These are phyloP conservation scores for Marasmarcha lunaedactyla DNA, from an alignment of 2,888 invertebrate species.

Conservation along the genomic window DNA sequence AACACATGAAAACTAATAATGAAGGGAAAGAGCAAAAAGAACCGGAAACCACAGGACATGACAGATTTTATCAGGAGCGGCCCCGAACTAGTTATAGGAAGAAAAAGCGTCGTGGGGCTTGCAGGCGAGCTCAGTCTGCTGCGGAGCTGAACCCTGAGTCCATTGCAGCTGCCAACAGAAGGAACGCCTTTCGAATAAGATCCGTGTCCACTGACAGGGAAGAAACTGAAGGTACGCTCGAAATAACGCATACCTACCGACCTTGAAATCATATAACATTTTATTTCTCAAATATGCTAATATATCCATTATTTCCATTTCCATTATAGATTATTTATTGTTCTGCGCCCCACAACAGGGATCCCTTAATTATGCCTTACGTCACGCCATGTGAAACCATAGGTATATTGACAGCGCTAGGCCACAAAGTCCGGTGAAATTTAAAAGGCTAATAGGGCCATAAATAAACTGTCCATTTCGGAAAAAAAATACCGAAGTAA, in stretches of 20 bases:
- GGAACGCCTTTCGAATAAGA: conserved; percentile 72
- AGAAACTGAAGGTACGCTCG: conserved; percentile 56
- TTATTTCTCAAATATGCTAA: neutral
- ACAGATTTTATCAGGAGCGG: conserved; percentile 81
- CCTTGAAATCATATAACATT: too few species aligned
- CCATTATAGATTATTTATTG: too few species aligned
- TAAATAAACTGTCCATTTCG: too few species aligned
- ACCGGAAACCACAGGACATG: conserved; percentile 81
- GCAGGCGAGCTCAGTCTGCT: conserved; percentile 76
- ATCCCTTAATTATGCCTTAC: too few species aligned
- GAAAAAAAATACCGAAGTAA: too few species aligned
- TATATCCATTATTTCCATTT: conserved; percentile 1
- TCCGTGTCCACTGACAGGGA: conserved; percentile 75
- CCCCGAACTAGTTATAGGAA: conserved; percentile 60
- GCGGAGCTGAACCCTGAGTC: conserved; percentile 75
- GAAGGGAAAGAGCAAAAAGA: conserved; percentile 65
- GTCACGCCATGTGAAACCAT: too few species aligned
- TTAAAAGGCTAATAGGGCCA: too few species aligned
- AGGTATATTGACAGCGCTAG: too few species aligned
- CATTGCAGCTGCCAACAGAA: conserved; percentile 73
- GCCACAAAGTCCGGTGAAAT: too few species aligned
- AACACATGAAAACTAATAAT: conserved; percentile 73
- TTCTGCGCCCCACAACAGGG: too few species aligned
- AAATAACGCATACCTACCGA: neutral
- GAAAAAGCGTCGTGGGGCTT: conserved; percentile 69